Conservation (phyloP, 2,888 invertebrate species). For the Isotomurus palustris region DNA sequence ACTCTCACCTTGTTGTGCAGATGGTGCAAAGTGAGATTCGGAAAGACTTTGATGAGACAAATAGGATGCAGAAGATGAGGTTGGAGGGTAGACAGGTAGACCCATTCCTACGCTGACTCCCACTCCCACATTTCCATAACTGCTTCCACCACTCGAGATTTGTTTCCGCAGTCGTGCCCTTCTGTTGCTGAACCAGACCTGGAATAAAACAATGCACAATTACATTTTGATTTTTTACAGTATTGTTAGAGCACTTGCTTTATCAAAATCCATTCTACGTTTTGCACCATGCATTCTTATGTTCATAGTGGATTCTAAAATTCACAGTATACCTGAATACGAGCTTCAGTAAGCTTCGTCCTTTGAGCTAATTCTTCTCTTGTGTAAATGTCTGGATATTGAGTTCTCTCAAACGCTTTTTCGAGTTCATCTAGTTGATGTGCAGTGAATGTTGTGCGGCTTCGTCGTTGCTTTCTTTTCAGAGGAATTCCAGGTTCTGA, state of each 20-base stretch:
- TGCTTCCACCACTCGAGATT: conserved; percentile 56
- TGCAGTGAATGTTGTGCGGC: conserved; percentile 89
- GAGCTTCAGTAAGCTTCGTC: conserved; percentile 85
- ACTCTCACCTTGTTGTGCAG: too few relatives aligned
- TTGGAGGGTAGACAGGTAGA: conserved; percentile 47
- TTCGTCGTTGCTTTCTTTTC: conserved; percentile 84
- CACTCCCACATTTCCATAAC: conserved; percentile 48
- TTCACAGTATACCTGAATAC: conserved; percentile 68
- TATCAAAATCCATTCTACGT: background rate
- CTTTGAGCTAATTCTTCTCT: conserved; percentile 85
- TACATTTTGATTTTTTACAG: too few relatives aligned
- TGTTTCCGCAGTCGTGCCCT: conserved; percentile 90
- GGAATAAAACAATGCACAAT: conserved; percentile 5
- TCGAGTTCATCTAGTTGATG: conserved; percentile 88
- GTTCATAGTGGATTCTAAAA: background rate
- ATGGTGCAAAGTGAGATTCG: conserved; percentile 45
- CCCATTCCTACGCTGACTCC: conserved; percentile 47
- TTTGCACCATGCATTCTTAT: background rate
- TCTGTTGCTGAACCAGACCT: conserved; percentile 98
- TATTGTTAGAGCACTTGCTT: too few relatives aligned
- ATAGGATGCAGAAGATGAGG: conserved; percentile 48
- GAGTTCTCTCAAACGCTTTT: conserved; percentile 84
- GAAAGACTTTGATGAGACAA: conserved; percentile 34
- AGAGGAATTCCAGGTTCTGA: conserved; percentile 85
- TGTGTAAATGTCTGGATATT: conserved; percentile 93